Base-by-base conservation (phyloP, 2,888 invertebrate species). In the Bruchidius siliquastri region DNA sequence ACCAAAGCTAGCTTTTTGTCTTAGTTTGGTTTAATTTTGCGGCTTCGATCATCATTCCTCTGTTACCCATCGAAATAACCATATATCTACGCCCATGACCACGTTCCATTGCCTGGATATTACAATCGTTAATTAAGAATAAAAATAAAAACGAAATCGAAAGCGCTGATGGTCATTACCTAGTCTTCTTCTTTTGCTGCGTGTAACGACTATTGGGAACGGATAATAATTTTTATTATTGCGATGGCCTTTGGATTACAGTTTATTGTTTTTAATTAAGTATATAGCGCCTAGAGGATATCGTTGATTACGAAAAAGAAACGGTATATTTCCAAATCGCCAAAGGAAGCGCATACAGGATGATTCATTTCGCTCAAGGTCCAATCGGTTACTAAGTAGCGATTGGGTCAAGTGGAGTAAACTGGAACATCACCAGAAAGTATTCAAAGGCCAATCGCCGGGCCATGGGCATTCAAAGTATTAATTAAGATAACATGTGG, bases 131-230 rank as follows among this genome's bases (percentile, higher is more conserved):
- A 75, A 77, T 77, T 77, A 74, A 76, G 49, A 49, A 49, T 49
- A 49, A 68, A 68, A 68, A 22, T 68, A 68, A 68, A 68, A 77
- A 74, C 72, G 73, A 76, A 77, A 78, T 77, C 75, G 77, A 78
- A 78, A 78, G 78, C 75, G 76, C 72, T 75, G 75, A 76, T 77
- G 74, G 69, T 76, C 74, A 74, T 76, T 75, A 75, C 26, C 26
- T 70, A 72, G 76, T 72, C 74, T 74, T 49, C 49, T 49, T 49
- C 49, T 49, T 8, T 13, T 49, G 49, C 49, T 49, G 49, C 49
- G 49, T 49, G 49, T 49, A 49, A 49, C 49, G 49, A 49, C 49
- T 49, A 49, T 18, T 49, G 49, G 8, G 18, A 49, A 49, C 49
- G 49, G 49, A 49, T 49, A 49, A 49, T 49, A 49, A 49, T 49